These are phyloP conservation scores for Gambelia wislizenii DNA, from an alignment of 2,797 vertebrate genomes.

Conservation along the genomic window DNA sequence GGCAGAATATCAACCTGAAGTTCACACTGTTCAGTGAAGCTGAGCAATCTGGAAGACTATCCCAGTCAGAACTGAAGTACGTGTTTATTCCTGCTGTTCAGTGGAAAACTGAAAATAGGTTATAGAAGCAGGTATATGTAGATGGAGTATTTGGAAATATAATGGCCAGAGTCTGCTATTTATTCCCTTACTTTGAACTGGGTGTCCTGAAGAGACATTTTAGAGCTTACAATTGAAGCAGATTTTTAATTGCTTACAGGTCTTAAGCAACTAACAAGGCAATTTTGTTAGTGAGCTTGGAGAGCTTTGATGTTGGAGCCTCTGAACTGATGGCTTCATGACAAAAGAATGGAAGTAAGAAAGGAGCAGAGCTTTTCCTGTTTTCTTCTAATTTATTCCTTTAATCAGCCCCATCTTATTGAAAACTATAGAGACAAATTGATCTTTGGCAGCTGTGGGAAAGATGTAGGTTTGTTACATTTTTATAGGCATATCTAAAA, in stretches of 20 bases:
- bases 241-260: not conserved
- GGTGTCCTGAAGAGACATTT: accelerated
- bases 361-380: too few relatives aligned
- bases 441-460: too few relatives aligned
- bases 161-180: slow-evolving; percentile 12
- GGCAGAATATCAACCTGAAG: slow-evolving; percentile 33
- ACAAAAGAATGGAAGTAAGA: too few relatives aligned
- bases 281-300: too few relatives aligned
- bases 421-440: too few relatives aligned
- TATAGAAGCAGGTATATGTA: not conserved
- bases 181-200: not conserved
- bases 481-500: too few relatives aligned
- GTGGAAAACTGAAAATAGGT: not conserved
- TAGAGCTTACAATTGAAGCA: not conserved
- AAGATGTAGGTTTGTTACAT: too few relatives aligned
- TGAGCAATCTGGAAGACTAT: slow-evolving; percentile 19
- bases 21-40: slow-evolving; percentile 20
- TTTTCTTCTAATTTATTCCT: too few relatives aligned
- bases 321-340: too few relatives aligned
- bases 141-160: not conserved
- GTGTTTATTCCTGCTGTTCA: not conserved
- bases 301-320: too few relatives aligned
- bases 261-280: not conserved
- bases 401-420: too few relatives aligned
- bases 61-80: not conserved